These are phyloP conservation scores for Chrysoperla carnea DNA, from an alignment of 1,140 invertebrate species.

Conservation along the genomic window DNA sequence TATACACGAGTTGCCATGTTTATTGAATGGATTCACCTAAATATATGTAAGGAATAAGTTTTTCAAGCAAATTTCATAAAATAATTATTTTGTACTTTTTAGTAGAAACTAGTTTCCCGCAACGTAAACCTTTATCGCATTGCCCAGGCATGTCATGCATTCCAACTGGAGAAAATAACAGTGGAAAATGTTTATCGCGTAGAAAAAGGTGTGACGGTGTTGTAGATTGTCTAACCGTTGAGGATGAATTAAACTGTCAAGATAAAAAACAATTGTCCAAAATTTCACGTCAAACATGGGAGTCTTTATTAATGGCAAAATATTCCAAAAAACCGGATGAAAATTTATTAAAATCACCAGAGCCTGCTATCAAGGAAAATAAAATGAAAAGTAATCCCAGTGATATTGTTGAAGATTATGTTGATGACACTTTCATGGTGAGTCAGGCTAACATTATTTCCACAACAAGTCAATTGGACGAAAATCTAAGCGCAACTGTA, in stretches of 20 bases:
- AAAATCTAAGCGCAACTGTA: too few species aligned
- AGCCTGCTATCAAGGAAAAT: too few species aligned
- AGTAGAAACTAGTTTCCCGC: slow-evolving; percentile 26
- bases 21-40: slow-evolving; percentile 48
- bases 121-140: slow-evolving; percentile 29
- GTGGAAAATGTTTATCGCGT: slow-evolving; percentile 41
- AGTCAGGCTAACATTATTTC: too few species aligned
- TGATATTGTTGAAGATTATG: too few species aligned
- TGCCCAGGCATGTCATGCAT: slow-evolving; percentile 51
- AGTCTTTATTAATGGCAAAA: background rate
- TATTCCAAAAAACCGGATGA: background rate
- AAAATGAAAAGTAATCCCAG: too few species aligned
- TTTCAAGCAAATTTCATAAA: slow-evolving; percentile 1
- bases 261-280: slow-evolving; percentile 12
- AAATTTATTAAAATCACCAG: too few species aligned
- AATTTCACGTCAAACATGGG: slow-evolving; percentile 3
- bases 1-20: slow-evolving; percentile 62
- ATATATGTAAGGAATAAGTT: slow-evolving; percentile 21
- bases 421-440: too few species aligned
- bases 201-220: slow-evolving; percentile 45
- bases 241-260: slow-evolving; percentile 53
- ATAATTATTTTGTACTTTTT: slow-evolving; percentile 9
- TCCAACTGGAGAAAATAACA: slow-evolving; percentile 18
- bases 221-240: slow-evolving; percentile 54
- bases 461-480: too few species aligned